Percentiles rank a stretch among this genome's conserved stretches.
These are phyloP conservation scores for Augochlorella aurata DNA, from an alignment of 2,888 invertebrate genomes.

Conservation along the genomic window DNA sequence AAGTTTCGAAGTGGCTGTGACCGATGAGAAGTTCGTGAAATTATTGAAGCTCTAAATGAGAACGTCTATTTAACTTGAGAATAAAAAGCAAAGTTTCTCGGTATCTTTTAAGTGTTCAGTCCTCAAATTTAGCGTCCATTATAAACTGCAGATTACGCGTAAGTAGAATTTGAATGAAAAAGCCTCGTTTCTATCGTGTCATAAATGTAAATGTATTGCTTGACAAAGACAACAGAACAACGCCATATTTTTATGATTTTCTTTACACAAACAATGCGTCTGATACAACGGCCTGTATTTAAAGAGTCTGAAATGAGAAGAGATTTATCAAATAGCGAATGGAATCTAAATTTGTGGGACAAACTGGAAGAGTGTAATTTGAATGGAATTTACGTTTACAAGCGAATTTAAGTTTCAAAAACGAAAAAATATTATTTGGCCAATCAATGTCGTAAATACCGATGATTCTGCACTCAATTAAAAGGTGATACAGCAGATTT, in stretches of 20 bases:
- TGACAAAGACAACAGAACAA: conserved; percentile 38
- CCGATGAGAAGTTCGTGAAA: conserved; percentile 46
- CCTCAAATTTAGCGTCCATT: conserved; percentile 14
- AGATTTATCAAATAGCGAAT: not conserved
- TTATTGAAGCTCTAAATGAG: conserved; percentile 32
- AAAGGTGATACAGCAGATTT: conserved; percentile 19
- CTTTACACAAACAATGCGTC: conserved; percentile 49
- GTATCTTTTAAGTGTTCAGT: conserved; percentile 19
- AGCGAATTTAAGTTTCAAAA: conserved; percentile 7
- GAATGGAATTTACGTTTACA: not conserved
- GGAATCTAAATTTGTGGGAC: not conserved
- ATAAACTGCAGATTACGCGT: conserved; percentile 2
- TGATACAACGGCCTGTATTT: conserved; percentile 14
- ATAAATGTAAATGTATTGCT: conserved; percentile 27
- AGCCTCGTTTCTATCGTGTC: conserved; percentile 18
- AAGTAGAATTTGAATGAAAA: conserved; percentile 9
- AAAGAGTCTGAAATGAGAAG: not conserved
- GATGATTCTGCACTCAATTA: conserved; percentile 8
- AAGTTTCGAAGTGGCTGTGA: conserved; percentile 60
- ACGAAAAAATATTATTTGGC: not conserved
- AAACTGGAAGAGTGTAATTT: not conserved
- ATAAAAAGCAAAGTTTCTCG: conserved; percentile 7
- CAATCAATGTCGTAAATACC: not conserved
- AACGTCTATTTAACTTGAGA: conserved; percentile 35
- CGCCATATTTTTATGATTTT: conserved; percentile 20